Conservation (phyloP, 2,888 invertebrate species). For the Stenolophus ochropezus region DNA sequence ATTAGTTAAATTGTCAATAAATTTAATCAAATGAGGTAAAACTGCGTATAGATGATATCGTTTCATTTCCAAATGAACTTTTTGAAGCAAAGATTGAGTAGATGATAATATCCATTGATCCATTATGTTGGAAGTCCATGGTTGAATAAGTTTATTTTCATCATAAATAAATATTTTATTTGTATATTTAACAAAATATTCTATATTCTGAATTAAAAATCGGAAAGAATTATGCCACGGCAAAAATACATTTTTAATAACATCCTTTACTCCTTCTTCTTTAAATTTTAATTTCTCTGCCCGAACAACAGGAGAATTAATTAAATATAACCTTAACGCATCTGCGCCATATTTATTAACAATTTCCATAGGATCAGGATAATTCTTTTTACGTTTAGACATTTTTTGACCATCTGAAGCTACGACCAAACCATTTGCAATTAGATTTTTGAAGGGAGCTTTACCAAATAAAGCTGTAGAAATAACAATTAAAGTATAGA, state of each 20-base stretch:
- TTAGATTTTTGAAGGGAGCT: slow-evolving; percentile 97
- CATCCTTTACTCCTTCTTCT: slow-evolving; percentile 96
- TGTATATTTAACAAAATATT: slow-evolving; percentile 82
- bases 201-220: slow-evolving; percentile 95
- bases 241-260: slow-evolving; percentile 97
- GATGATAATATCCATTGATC: slow-evolving; percentile 98
- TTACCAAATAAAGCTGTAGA: slow-evolving; percentile 97
- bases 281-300: slow-evolving; percentile 97
- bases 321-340: slow-evolving; percentile 94
- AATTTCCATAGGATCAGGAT: slow-evolving; percentile 96
- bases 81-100: slow-evolving; percentile 92
- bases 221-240: slow-evolving; percentile 97
- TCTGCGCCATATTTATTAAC: slow-evolving; percentile 97
- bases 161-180: slow-evolving; percentile 70
- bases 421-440: slow-evolving; percentile 95
- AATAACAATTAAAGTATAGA: slow-evolving; percentile 97
- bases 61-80: slow-evolving; percentile 94
- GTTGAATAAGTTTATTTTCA: slow-evolving; percentile 66
- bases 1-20: slow-evolving; percentile 98
- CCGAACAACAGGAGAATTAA: slow-evolving; percentile 98
- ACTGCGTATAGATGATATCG: slow-evolving; percentile 97
- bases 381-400: slow-evolving; percentile 99
- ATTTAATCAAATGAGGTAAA: slow-evolving; percentile 93
- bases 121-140: slow-evolving; percentile 84
- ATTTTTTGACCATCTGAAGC: slow-evolving; percentile 99